Evolutionary conservation across 2,888 invertebrate genomes (phyloP), one percentile per base, ranked within the genome.

Genomic region (Eupelmus urozonus): DNA sequence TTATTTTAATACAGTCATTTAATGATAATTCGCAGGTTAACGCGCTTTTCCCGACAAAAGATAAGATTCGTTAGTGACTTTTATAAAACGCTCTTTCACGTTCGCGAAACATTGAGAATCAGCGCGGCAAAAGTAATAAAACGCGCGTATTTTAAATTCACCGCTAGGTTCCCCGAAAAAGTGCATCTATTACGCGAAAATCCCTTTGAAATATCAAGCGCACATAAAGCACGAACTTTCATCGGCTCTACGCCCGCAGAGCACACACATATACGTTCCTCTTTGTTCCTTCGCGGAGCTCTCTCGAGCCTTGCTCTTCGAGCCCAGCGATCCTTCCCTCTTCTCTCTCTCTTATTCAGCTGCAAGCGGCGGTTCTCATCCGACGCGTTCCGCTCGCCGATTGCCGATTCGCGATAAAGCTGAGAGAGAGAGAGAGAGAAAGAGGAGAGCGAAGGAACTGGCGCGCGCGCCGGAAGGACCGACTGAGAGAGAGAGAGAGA

Each of bases 361-460:
- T 84, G 79, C 79, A 81, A 76, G 77, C 77, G 81, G 77, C 78
- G 85, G 84, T 85, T 86, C 86, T 85, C 86, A 85, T 84, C 82
- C 84, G 82, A 57, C 73, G 57, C 84, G 84, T 86, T 82, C 82
- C 80, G 82, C 82, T 79, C 70, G 34, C 65, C 77, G 71, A 71
- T 71, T 63, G 65, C 66, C 72, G 72, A 77, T 60, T 49, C 70
- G 59, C 25, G 57, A 65, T 75, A 81, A 80, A 81, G 78, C 51
- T 72, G 76, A 73, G 40, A 70, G 40, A 7, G 16, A 45, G 20
- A 53, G 16, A 20, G 51, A 57, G 18, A n/a, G 27, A 20, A 23
- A 59, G 59, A 29, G 45, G 11, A 57, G 45, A 59, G 55, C 20
- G 42, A 53, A 29, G 45, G 57, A 66, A 25, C 34, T 51, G 13